phyloP scores from a whole-genome alignment of 2,888 invertebrate genomes.

The Zonitis immaculata region DNA sequence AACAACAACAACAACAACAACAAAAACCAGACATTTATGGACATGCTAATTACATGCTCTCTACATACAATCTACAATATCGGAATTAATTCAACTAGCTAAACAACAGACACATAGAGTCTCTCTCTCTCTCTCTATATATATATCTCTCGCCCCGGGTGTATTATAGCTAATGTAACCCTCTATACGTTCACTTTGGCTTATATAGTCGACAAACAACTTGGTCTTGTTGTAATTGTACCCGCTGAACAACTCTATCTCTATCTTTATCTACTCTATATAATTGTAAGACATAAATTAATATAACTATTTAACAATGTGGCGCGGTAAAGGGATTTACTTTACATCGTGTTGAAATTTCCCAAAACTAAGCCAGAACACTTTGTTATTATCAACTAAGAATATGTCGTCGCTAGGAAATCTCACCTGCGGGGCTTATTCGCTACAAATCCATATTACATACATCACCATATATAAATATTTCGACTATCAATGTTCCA shows the following conservation, averaged over 20 bases:
- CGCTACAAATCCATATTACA: background rate
- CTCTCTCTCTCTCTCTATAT: slow-evolving; percentile 42
- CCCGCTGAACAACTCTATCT: slow-evolving; percentile 42
- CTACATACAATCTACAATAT: slow-evolving; percentile 49
- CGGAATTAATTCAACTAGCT: slow-evolving; percentile 49
- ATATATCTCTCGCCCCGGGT: slow-evolving; percentile 44
- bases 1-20: slow-evolving; percentile 22
- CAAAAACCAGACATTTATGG: slow-evolving; percentile 50
- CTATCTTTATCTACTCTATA: slow-evolving; percentile 41
- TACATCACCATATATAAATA: background rate
- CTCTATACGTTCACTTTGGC: slow-evolving; percentile 34
- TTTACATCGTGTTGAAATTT: slow-evolving; percentile 42
- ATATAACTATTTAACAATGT: slow-evolving; percentile 45
- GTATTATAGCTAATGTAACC: slow-evolving; percentile 46
- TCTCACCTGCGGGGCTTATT: slow-evolving; percentile 1
- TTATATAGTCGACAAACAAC: slow-evolving; percentile 46
- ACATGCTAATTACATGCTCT: slow-evolving; percentile 51
- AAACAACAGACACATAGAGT: slow-evolving; percentile 33
- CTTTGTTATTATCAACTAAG: slow-evolving; percentile 1
- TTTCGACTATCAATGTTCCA: background rate
- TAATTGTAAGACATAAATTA: slow-evolving; percentile 48
- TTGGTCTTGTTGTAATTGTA: slow-evolving; percentile 48
- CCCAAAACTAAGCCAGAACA: slow-evolving; percentile 19
- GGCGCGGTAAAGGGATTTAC: slow-evolving; percentile 39
- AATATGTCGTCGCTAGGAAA: background rate